A percentile compares a stretch with the other conserved stretches of the same genome.
phyloP scores from a whole-genome alignment of 2,113 vertebrate species.

The Sceloporus undulatus region DNA sequence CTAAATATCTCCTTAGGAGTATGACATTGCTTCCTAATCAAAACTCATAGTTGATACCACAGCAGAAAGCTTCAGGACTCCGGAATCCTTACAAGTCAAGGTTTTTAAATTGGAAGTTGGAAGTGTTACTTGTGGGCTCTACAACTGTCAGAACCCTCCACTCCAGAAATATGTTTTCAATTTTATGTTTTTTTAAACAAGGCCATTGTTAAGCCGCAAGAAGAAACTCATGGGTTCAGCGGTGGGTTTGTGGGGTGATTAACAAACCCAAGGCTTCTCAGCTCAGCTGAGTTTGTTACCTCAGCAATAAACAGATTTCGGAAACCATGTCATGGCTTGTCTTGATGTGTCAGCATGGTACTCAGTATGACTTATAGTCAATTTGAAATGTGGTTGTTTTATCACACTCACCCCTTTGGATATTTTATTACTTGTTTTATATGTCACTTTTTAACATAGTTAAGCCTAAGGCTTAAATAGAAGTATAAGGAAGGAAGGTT shows the following conservation, averaged over 20 bases:
- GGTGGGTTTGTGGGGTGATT: not conserved
- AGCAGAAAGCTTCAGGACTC: not conserved
- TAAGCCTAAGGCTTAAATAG: not conserved
- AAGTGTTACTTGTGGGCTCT: too few relatives aligned
- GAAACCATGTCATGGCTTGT: not conserved
- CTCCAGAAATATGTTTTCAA: too few relatives aligned
- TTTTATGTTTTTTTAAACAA: not conserved
- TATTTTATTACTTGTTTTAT: not conserved
- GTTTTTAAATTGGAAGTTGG: not conserved
- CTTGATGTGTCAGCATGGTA: not conserved
- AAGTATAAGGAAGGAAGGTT: not conserved
- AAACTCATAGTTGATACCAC: not conserved
- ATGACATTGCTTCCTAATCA: not conserved
- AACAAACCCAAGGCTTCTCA: not conserved
- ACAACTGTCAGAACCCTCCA: too few relatives aligned
- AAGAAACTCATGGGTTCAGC: not conserved
- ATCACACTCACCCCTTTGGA: not conserved
- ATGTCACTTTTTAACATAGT: not conserved
- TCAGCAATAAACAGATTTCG: not conserved
- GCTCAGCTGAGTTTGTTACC: not conserved
- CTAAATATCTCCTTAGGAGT: not conserved
- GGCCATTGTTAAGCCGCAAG: not conserved
- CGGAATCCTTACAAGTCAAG: not conserved
- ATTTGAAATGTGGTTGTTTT: not conserved
- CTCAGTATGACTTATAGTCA: not conserved